phyloP scores from a whole-genome alignment of 2,888 invertebrate genomes.

The Lochmaea crataegi region DNA sequence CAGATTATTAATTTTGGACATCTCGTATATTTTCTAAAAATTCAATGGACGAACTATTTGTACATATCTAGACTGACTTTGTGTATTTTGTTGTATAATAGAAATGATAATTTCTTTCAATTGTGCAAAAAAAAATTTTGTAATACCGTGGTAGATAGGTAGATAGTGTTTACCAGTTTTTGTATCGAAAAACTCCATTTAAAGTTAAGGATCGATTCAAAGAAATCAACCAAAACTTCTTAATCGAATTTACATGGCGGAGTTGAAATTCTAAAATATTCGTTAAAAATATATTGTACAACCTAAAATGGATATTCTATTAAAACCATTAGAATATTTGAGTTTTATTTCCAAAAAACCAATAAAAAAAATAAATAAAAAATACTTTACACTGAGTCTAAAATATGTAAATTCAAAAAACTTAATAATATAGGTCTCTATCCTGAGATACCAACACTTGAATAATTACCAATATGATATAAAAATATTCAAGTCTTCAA shows the following conservation, averaged over 20 bases:
- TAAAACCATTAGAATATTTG: no score
- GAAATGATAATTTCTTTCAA: slow-evolving; percentile 43
- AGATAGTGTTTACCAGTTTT: slow-evolving; percentile 39
- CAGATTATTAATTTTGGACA: slow-evolving; percentile 19
- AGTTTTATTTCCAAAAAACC: no score
- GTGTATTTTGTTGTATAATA: slow-evolving; percentile 57
- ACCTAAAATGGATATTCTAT: no score
- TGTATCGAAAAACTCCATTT: slow-evolving; percentile 35
- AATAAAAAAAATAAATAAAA: no score
- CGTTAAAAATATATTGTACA: neutral
- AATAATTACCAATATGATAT: no score
- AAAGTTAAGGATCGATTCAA: slow-evolving; percentile 33
- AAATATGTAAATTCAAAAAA: no score
- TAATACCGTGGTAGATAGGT: slow-evolving; percentile 39
- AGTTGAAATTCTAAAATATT: slow-evolving; percentile 1
- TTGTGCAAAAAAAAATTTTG: slow-evolving; percentile 43
- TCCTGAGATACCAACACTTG: no score
- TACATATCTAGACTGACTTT: slow-evolving; percentile 61
- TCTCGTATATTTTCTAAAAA: slow-evolving; percentile 26
- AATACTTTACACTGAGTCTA: no score
- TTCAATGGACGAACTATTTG: slow-evolving; percentile 52
- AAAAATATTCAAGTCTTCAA: no score
- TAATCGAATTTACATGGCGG: neutral
- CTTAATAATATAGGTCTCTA: no score
- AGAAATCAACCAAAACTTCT: slow-evolving; percentile 26